phyloP scores from a whole-genome alignment of 2,888 invertebrate species.

The Drosophila siamana region DNA sequence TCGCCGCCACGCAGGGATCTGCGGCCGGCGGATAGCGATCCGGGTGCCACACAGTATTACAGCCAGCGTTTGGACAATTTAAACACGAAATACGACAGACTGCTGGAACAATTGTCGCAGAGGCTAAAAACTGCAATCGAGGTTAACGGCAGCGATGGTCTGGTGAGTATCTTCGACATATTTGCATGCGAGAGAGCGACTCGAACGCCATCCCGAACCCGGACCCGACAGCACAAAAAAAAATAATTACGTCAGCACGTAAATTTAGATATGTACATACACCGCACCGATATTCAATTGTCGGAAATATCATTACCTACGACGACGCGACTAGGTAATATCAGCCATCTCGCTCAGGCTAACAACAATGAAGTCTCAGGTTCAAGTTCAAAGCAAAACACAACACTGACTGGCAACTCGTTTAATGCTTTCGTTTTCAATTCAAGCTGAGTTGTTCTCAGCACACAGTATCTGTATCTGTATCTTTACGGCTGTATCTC shows the following conservation, averaged over 20 bases:
- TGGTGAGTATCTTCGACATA: constrained; percentile 83
- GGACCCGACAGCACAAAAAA: not conserved
- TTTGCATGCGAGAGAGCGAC: constrained; percentile 28
- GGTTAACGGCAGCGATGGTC: constrained; percentile 85
- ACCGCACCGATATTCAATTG: constrained; percentile 36
- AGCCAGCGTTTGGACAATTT: constrained; percentile 85
- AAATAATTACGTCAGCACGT: constrained; percentile 60
- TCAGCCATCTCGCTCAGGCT: not conserved
- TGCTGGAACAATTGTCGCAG: constrained; percentile 85
- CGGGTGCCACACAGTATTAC: constrained; percentile 85
- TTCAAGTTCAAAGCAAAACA: constrained; percentile 69
- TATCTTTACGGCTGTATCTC: constrained; percentile 24
- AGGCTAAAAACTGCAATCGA: constrained; percentile 85
- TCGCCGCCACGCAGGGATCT: constrained; percentile 85
- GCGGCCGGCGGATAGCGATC: constrained; percentile 84
- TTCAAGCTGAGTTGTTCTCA: constrained; percentile 31
- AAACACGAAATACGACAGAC: constrained; percentile 85
- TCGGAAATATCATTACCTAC: constrained; percentile 21
- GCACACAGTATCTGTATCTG: constrained; percentile 39
- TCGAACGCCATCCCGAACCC: not conserved
- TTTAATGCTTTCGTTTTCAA: constrained; percentile 70
- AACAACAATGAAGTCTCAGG: constrained; percentile 32
- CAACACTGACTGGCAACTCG: constrained; percentile 18
- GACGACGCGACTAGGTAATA: not conserved
- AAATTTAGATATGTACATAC: constrained; percentile 43